Evolutionary conservation across 2,113 vertebrate species (phyloP).

Genomic region (Cyphomyrus discorhynchus): DNA sequence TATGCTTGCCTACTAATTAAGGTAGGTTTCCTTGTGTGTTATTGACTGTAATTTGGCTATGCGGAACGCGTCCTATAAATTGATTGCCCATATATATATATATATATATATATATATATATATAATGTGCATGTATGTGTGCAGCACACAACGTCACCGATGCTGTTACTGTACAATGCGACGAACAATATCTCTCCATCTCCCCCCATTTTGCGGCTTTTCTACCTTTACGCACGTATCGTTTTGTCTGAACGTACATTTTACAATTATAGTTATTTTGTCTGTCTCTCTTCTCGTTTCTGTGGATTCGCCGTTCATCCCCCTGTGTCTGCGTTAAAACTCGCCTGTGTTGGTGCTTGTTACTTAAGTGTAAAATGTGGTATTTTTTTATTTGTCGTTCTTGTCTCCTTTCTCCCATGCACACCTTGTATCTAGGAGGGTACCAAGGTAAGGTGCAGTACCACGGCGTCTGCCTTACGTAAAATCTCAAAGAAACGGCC

Average conservation of each 20-base stretch:
- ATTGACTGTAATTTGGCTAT: background rate
- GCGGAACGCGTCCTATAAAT: background rate
- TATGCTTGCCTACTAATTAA: constrained; percentile 3
- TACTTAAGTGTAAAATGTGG: background rate
- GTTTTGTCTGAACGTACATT: background rate
- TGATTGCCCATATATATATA: background rate
- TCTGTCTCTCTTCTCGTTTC: background rate
- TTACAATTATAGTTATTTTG: background rate
- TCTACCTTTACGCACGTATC: background rate
- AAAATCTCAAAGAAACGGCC: background rate
- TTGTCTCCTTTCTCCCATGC: constrained; percentile 14
- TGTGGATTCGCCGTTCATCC: background rate
- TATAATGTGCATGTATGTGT: background rate
- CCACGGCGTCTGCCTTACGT: background rate
- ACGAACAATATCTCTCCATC: constrained; percentile 11
- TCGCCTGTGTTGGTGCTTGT: background rate
- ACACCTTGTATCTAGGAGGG: constrained; percentile 3
- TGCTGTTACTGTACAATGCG: constrained; percentile 6
- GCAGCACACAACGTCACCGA: background rate
- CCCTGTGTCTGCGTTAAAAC: background rate
- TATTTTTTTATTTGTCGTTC: constrained; percentile 5
- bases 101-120: background rate
- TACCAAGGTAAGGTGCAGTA: constrained; percentile 21
- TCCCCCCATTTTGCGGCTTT: constrained; percentile 3
- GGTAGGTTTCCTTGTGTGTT: constrained; percentile 2